Evolutionary conservation across 2,113 vertebrate species (phyloP).

Genomic region (Ameiurus melas): DNA sequence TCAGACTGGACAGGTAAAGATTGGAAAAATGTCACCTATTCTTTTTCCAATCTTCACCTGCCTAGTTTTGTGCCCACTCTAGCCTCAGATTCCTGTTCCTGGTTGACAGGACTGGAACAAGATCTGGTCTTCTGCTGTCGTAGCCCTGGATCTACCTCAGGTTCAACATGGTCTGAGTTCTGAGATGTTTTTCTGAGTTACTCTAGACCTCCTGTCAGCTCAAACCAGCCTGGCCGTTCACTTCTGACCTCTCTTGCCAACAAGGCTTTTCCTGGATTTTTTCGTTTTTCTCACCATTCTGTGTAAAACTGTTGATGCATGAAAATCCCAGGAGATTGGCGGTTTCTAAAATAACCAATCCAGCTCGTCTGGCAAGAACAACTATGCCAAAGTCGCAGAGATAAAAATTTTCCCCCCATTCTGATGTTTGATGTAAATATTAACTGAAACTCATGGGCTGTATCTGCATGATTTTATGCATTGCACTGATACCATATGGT

Average conservation of each 20-base stretch:
- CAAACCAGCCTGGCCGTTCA: not conserved
- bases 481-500: not conserved
- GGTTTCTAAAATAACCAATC: not conserved
- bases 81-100: not conserved
- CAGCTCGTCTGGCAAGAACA: not conserved
- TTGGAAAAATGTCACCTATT: not conserved
- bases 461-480: not conserved
- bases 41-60: not conserved
- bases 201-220: not conserved
- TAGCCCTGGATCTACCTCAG: not conserved
- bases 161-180: not conserved
- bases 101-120: not conserved
- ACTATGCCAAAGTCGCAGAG: not conserved
- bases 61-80: not conserved
- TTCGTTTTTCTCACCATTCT: not conserved
- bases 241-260: not conserved
- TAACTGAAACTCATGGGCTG: not conserved
- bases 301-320: not conserved
- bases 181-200: not conserved
- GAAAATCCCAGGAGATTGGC: not conserved
- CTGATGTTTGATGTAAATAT: not conserved
- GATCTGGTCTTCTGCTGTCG: not conserved
- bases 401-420: not conserved
- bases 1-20: not conserved
- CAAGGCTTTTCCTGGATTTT: not conserved